phyloP scores from a whole-genome alignment of 2,888 invertebrate species.

The Drosophila sordidapex region DNA sequence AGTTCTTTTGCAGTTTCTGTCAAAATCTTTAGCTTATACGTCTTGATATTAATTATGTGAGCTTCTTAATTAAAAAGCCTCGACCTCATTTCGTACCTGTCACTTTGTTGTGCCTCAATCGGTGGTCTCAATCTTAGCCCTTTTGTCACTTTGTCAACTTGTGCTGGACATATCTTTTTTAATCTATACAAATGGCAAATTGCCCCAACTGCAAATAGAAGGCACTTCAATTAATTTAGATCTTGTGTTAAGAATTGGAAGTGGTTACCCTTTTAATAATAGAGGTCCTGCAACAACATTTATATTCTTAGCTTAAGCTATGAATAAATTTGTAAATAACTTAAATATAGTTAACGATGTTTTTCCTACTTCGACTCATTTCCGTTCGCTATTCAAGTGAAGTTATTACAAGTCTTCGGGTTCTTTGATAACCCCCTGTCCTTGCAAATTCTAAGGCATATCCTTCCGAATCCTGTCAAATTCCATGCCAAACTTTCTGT shows the following conservation, averaged over 20 bases:
- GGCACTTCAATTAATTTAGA: not conserved
- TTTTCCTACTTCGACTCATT: not conserved
- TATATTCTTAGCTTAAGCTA: not conserved
- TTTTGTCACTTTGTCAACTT: slow-evolving; percentile 23
- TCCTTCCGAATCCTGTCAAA: not conserved
- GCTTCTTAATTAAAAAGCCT: not conserved
- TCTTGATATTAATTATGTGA: slow-evolving; percentile 20
- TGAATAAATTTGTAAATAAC: not conserved
- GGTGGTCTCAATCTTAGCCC: slow-evolving; percentile 26
- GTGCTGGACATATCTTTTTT: slow-evolving; percentile 51
- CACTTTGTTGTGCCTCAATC: slow-evolving; percentile 11
- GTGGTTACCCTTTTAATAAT: too few relatives aligned
- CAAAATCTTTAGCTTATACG: not conserved
- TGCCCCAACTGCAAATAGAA: not conserved
- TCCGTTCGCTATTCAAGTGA: not conserved
- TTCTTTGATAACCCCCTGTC: not conserved
- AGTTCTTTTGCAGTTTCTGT: not conserved
- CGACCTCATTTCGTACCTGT: slow-evolving; percentile 2
- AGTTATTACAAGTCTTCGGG: not conserved
- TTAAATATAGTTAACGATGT: not conserved
- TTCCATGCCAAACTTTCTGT: not conserved
- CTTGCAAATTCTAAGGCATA: not conserved
- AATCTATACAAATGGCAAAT: slow-evolving; percentile 63
- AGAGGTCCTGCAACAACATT: not conserved
- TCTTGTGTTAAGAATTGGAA: not conserved